Evolutionary conservation across 1,140 invertebrate genomes (phyloP).

Genomic region (Lasioglossum albipes): DNA sequence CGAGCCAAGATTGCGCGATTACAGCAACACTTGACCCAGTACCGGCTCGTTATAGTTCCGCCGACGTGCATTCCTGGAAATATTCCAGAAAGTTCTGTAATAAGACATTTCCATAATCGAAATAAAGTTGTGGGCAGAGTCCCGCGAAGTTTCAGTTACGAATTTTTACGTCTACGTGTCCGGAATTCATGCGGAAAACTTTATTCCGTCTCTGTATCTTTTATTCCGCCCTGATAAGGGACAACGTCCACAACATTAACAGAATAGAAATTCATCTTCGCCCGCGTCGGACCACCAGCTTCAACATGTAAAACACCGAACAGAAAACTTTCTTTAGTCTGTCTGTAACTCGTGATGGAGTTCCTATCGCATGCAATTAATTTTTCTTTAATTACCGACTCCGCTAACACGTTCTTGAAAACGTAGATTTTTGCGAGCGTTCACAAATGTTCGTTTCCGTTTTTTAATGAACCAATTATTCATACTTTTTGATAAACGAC

Average conservation of each 20-base stretch:
- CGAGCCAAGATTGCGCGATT: conserved; percentile 45
- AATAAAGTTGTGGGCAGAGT: conserved; percentile 13
- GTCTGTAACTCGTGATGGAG: no score
- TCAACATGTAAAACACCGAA: no score
- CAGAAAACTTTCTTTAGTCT: no score
- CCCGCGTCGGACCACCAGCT: no score
- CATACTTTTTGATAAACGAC: no score
- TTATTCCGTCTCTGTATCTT: background rate
- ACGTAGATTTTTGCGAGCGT: no score
- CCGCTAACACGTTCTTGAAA: no score
- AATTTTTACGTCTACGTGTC: conserved; percentile 5
- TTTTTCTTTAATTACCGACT: no score
- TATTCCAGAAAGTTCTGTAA: conserved; percentile 40
- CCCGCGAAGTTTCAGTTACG: conserved; percentile 8
- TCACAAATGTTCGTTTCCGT: no score
- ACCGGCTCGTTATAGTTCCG: conserved; percentile 42
- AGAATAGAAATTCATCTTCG: no score
- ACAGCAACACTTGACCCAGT: conserved; percentile 44
- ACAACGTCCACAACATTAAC: background rate
- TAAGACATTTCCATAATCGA: conserved; percentile 44
- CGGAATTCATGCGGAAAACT: background rate
- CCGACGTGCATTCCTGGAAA: conserved; percentile 29
- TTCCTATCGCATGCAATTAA: no score
- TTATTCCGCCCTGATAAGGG: background rate
- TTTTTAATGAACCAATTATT: no score